Evolutionary conservation across 1,140 invertebrate genomes (phyloP).

Genomic region (Caenorhabditis tropicalis): DNA sequence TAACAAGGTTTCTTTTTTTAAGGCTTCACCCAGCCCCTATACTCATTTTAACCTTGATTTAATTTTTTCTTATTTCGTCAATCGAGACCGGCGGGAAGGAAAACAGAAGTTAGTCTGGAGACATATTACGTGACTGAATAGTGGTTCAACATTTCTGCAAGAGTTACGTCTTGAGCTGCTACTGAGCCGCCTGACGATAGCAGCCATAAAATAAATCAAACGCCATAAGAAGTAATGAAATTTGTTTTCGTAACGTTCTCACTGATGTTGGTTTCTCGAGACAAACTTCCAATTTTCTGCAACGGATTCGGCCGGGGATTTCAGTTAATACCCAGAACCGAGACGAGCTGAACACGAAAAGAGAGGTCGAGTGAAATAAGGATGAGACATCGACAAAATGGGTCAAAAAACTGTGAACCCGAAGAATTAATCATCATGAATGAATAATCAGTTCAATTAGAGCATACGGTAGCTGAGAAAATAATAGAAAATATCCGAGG

Average conservation of each 20-base stretch:
- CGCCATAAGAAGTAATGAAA: conserved; percentile 35
- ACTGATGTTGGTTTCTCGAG: neutral
- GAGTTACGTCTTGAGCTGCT: neutral
- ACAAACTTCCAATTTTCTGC: conserved; percentile 16
- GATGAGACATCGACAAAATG: neutral
- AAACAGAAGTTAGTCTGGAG: too few species aligned
- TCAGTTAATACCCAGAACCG: neutral
- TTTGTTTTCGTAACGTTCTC: conserved; percentile 37
- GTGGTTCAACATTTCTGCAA: neutral
- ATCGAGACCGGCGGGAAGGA: neutral
- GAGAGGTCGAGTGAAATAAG: too few species aligned
- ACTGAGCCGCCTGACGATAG: conserved; percentile 18
- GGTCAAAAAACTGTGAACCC: neutral
- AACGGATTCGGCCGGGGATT: neutral
- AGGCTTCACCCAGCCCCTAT: neutral
- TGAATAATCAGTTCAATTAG: too few species aligned
- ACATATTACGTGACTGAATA: too few species aligned
- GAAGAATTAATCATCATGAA: too few species aligned
- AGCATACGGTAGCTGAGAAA: too few species aligned
- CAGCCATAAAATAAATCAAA: conserved; percentile 41
- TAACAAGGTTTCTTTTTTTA: neutral
- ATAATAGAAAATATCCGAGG: too few species aligned
- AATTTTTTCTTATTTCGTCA: neutral
- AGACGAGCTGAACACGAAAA: neutral
- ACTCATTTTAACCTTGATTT: neutral